Conservation (phyloP, 2,797 vertebrate species). For the Muscicapa comitata region DNA sequence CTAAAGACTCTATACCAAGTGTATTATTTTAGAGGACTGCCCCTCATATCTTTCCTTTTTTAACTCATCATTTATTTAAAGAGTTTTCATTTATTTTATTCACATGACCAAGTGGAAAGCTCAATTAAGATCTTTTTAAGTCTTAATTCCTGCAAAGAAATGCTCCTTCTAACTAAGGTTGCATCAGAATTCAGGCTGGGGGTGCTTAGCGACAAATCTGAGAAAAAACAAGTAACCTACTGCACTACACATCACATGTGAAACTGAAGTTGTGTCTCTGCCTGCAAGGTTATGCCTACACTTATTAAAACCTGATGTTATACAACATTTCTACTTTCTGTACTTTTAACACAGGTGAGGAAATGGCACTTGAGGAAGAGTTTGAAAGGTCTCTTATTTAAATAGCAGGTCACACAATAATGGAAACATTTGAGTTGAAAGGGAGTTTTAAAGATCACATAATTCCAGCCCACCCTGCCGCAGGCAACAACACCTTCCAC, state of each 20-base stretch:
- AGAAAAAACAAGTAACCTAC: background rate
- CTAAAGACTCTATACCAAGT: background rate
- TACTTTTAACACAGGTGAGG: background rate
- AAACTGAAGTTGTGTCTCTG: background rate
- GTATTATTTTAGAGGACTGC: background rate
- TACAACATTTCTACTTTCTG: background rate
- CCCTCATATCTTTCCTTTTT: background rate
- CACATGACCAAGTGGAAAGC: background rate
- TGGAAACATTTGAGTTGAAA: background rate
- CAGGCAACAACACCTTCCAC: background rate
- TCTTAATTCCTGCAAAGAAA: background rate
- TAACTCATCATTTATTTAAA: background rate
- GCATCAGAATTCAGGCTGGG: background rate
- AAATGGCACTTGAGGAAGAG: background rate
- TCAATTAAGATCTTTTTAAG: background rate
- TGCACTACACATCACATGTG: accelerated
- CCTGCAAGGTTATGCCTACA: background rate
- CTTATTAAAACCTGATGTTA: background rate
- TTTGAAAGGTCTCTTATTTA: background rate
- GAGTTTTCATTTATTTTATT: background rate
- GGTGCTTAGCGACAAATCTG: background rate
- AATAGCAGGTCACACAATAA: background rate
- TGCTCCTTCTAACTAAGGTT: background rate
- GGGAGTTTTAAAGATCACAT: background rate
- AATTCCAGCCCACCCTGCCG: accelerated